Evolutionary conservation across 2,797 vertebrate species (phyloP), one percentile per base, ranked within the genome.

Genomic region (Labroides dimidiatus): DNA sequence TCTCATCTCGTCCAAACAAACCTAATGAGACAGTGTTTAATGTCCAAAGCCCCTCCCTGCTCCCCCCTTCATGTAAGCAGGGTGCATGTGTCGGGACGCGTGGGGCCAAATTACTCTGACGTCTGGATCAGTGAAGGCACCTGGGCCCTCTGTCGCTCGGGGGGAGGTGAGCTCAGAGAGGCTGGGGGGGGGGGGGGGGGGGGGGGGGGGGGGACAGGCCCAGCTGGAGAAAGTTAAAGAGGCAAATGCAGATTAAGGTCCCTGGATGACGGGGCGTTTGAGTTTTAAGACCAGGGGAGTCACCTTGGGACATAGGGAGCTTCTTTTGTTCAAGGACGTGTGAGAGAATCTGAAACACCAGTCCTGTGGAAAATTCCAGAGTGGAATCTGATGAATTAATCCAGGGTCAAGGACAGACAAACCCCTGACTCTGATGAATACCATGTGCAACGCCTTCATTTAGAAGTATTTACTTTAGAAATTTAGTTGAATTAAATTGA

Each of bases 191-290:
- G 19, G 43, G 87, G 88, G 78, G 83, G n/a, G n/a, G n/a, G n/a
- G n/a, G n/a, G n/a, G n/a, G n/a, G n/a, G n/a, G n/a, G n/a, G n/a
- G n/a, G n/a, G n/a, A n/a, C n/a, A 90, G 95, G 78, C 95, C 94
- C 96, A 97, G 95, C 96, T 97, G 96, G 88, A 91, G 78, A 86
- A 92, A 92, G 92, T 91, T 81, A 91, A 85, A 82, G 84, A 92
- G 92, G 91, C 91, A 91, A 92, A 91, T 83, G 82, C 84, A 91
- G 90, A 90, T 84, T 87, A 89, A 89, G 77, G 48, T 39, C 76
- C 60, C 81, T 50, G 74, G 87, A 88, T 88, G 52, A 83, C 77
- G 75, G 85, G 45, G 51, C 45, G 55, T 80, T 80, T 74, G 68
- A 72, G 74, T 81, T 90, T 78, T 36, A 43, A 77, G 72, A 87